These are phyloP conservation scores for Nipponacmea schrenckii DNA, from an alignment of 2,888 invertebrate genomes.

Conservation along the genomic window DNA sequence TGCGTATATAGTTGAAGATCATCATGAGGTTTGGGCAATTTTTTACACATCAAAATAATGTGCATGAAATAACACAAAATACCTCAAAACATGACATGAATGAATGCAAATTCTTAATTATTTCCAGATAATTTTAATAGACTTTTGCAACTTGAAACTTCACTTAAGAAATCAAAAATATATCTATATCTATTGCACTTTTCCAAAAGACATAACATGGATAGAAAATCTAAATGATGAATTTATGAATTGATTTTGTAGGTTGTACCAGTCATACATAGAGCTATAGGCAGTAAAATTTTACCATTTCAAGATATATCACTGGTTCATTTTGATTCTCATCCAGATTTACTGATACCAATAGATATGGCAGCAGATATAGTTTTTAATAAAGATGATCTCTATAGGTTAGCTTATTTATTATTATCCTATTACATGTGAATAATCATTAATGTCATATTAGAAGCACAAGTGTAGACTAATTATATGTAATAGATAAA, in stretches of 20 bases:
- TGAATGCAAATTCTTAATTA: no score
- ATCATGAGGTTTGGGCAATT: conserved; percentile 39
- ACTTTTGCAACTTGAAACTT: no score
- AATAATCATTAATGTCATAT: background rate
- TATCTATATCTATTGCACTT: no score
- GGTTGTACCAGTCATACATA: conserved; percentile 63
- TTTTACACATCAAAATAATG: no score
- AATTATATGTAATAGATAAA: no score
- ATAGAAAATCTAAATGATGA: no score
- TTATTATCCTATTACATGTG: conserved; percentile 18
- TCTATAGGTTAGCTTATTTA: conserved; percentile 63
- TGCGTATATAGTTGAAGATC: conserved; percentile 51
- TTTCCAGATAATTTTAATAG: no score
- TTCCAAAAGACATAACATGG: no score
- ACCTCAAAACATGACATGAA: no score
- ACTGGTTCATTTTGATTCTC: conserved; percentile 89
- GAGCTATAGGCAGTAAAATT: conserved; percentile 74
- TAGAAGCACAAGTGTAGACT: no score
- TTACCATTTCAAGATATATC: conserved; percentile 81
- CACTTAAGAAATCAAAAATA: no score
- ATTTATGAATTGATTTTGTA: conserved; percentile 33
- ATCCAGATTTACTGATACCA: conserved; percentile 90
- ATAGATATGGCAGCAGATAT: conserved; percentile 79
- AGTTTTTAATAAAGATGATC: conserved; percentile 77
- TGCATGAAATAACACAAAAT: background rate